A percentile compares a stretch with the other conserved stretches of the same genome.
These are phyloP conservation scores for Oligia strigilis DNA, from an alignment of 2,888 invertebrate genomes.

Conservation along the genomic window DNA sequence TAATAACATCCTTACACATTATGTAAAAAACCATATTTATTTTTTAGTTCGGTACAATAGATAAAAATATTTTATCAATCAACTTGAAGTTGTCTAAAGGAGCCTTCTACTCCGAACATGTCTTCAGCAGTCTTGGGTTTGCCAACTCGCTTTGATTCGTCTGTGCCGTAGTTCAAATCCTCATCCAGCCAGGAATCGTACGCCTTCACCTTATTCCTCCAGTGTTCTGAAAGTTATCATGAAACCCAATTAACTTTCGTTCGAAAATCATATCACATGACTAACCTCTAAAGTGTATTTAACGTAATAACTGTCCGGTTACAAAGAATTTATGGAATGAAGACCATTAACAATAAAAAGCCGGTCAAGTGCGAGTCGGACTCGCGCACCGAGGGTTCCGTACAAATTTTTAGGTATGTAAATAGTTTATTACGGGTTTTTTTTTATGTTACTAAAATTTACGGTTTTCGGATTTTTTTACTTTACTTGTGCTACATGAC, in stretches of 20 bases:
- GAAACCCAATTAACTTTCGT: not conserved
- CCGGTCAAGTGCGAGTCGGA: no score
- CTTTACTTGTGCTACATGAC: no score
- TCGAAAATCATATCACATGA: not conserved
- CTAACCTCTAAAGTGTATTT: not conserved
- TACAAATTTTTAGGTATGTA: no score
- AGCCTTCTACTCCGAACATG: slow-evolving; percentile 90
- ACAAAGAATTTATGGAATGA: not conserved
- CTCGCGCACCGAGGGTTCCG: no score
- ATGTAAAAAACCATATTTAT: slow-evolving; percentile 13
- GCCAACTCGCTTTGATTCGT: slow-evolving; percentile 90
- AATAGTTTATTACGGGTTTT: no score
- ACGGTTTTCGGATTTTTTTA: no score
- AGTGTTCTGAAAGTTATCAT: slow-evolving; percentile 73
- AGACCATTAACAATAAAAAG: not conserved
- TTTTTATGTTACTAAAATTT: no score
- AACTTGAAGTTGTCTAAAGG: slow-evolving; percentile 88
- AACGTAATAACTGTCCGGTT: not conserved
- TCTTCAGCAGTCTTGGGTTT: slow-evolving; percentile 89
- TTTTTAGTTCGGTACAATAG: slow-evolving; percentile 12
- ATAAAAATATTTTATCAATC: slow-evolving; percentile 70
- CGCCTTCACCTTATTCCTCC: slow-evolving; percentile 85
- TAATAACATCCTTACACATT: not conserved
- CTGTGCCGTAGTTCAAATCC: slow-evolving; percentile 86
- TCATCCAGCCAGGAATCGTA: slow-evolving; percentile 89